phyloP scores from a whole-genome alignment of 2,113 vertebrate species.

The Sciurus niger region DNA sequence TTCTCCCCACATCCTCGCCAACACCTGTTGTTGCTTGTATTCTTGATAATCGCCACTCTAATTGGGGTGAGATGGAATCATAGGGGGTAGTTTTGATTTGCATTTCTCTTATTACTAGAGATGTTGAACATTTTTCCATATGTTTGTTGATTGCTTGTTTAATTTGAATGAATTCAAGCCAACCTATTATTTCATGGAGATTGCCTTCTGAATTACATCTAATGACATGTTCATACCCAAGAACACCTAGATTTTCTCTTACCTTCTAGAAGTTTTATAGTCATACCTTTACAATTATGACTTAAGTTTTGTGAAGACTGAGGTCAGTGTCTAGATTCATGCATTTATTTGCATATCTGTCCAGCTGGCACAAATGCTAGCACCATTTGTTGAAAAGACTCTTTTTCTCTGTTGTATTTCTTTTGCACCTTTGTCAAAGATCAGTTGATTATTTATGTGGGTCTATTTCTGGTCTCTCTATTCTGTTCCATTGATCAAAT shows the following conservation, averaged over 20 bases:
- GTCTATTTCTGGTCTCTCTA: neutral
- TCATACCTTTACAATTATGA: neutral
- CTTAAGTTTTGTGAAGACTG: neutral
- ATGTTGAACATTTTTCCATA: no score
- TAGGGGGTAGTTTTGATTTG: no score
- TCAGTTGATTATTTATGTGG: constrained; percentile 14
- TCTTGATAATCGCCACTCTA: no score
- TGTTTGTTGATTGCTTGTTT: no score
- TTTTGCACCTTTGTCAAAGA: constrained; percentile 16
- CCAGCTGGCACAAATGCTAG: neutral
- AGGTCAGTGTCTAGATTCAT: neutral
- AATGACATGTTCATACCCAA: neutral
- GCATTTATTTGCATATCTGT: neutral
- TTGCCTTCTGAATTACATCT: neutral
- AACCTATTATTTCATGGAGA: neutral
- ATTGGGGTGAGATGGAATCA: no score
- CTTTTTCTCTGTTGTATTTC: neutral
- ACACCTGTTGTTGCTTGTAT: no score
- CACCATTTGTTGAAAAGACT: neutral
- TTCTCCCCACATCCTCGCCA: no score
- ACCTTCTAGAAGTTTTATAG: neutral
- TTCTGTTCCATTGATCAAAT: neutral
- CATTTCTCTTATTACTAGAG: no score
- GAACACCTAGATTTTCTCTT: neutral
- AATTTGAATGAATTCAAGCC: neutral